A percentile compares a stretch with the other conserved stretches of the same genome.
These are phyloP conservation scores for Phrynosoma blainvillii DNA, from an alignment of 2,113 vertebrate genomes.

Conservation along the genomic window DNA sequence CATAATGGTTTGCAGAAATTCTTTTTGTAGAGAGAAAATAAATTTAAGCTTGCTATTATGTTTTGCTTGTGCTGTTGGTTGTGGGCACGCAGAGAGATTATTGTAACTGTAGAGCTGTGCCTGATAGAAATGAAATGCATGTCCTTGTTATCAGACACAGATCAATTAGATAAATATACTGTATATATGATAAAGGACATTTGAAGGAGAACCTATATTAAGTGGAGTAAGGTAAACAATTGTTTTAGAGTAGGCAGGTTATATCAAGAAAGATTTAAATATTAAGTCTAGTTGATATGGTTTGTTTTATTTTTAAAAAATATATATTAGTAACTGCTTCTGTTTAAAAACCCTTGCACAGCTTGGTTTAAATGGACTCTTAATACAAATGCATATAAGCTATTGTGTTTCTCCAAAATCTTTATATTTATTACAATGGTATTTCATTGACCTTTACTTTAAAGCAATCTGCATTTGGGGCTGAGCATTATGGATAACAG, in stretches of 20 bases:
- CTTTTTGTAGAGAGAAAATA: not conserved
- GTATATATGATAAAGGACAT: not conserved
- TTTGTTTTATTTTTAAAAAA: not conserved
- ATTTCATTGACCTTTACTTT: not conserved
- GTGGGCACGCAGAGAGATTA: not conserved
- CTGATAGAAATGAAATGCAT: conserved; percentile 1
- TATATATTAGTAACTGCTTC: not conserved
- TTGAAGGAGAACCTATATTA: not conserved
- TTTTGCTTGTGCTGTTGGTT: not conserved
- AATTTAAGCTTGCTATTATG: not conserved
- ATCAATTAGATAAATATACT: not conserved
- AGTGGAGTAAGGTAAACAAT: not conserved
- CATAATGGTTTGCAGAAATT: not conserved
- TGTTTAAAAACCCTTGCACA: not conserved
- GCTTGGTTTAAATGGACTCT: not conserved
- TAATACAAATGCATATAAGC: not conserved
- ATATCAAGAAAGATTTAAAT: not conserved
- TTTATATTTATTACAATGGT: not conserved
- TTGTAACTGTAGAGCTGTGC: not conserved
- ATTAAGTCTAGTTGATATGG: not conserved
- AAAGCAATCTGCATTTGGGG: not conserved
- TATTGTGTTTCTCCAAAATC: not conserved
- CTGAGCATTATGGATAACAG: not conserved
- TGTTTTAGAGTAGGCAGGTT: not conserved
- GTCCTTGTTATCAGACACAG: not conserved